phyloP scores from a whole-genome alignment of 2,888 invertebrate genomes.

The Idaea aversata region DNA sequence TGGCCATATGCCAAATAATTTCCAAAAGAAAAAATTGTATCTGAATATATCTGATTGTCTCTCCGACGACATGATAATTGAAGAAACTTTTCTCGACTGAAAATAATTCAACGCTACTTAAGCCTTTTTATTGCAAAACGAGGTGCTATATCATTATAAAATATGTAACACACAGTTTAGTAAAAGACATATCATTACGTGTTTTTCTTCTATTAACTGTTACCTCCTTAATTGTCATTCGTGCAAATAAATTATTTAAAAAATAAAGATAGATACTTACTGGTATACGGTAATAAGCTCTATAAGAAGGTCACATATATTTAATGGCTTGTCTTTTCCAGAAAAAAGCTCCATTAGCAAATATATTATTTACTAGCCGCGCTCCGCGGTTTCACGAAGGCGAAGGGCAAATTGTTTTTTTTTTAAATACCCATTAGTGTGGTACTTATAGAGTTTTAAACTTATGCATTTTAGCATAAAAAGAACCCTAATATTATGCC shows the following conservation, averaged over 20 bases:
- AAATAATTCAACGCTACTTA: constrained; percentile 4
- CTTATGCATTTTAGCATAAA: too few species aligned
- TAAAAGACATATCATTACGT: constrained; percentile 37
- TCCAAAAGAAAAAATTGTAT: constrained; percentile 44
- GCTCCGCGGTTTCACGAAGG: too few species aligned
- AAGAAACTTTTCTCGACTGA: background rate
- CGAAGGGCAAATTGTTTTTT: too few species aligned
- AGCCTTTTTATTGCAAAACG: constrained; percentile 24
- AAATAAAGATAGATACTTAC: background rate
- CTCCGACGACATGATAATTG: constrained; percentile 23
- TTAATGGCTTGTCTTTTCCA: background rate
- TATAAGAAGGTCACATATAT: background rate
- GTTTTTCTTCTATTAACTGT: constrained; percentile 37
- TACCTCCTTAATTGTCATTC: constrained; percentile 19
- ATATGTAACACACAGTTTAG: constrained; percentile 14
- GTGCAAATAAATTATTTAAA: background rate
- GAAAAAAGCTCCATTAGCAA: background rate
- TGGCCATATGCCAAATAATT: constrained; percentile 57
- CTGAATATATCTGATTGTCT: constrained; percentile 48
- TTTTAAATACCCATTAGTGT: too few species aligned
- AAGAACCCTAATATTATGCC: background rate
- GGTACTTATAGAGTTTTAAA: too few species aligned
- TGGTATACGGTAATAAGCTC: background rate
- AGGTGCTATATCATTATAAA: constrained; percentile 24
- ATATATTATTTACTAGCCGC: too few species aligned